Evolutionary conservation across 2,113 vertebrate genomes (phyloP).

Genomic region (Ictidomys tridecemlineatus): DNA sequence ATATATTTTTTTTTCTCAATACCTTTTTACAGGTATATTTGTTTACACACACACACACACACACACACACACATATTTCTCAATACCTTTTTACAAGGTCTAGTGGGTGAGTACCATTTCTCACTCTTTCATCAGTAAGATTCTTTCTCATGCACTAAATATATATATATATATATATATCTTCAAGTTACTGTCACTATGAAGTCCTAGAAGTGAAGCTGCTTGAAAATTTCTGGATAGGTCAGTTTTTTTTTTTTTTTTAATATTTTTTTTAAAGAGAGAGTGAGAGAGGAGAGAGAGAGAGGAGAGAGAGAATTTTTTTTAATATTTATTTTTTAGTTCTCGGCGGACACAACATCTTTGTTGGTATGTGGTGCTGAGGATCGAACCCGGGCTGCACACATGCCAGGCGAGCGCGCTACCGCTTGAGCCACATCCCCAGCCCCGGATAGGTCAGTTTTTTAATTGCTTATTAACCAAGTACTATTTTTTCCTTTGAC

Average conservation of each 20-base stretch:
- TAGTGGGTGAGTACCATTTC: background rate
- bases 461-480: background rate
- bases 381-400: too few relatives aligned
- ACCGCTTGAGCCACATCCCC: too few relatives aligned
- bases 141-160: background rate
- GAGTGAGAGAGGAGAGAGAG: too few relatives aligned
- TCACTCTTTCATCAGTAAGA: background rate
- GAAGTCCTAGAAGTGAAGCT: background rate
- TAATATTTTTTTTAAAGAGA: too few relatives aligned
- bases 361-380: too few relatives aligned
- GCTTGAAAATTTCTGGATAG: background rate
- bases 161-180: too few relatives aligned
- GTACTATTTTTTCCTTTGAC: background rate
- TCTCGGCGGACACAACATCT: too few relatives aligned
- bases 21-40: background rate
- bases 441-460: background rate
- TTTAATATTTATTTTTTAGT: too few relatives aligned
- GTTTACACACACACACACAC: too few relatives aligned
- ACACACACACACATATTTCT: background rate
- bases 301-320: too few relatives aligned
- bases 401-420: too few relatives aligned
- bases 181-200: background rate
- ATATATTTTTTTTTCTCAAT: too few relatives aligned
- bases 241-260: background rate
- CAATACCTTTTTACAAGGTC: background rate